Evolutionary conservation across 2,888 invertebrate species (phyloP).

Genomic region (Ctenicera cuprea): DNA sequence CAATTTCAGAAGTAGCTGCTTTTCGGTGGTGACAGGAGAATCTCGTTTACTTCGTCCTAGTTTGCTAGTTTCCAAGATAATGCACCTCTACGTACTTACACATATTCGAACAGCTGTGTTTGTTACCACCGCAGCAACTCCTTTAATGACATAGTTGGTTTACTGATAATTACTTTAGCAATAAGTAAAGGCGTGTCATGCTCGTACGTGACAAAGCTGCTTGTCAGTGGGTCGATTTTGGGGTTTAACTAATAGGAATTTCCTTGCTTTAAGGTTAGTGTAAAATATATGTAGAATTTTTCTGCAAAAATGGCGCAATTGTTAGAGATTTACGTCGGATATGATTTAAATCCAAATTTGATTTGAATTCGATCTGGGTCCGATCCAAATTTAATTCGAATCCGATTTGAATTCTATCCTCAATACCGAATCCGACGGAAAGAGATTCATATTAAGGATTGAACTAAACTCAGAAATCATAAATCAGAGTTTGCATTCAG

Average conservation of each 20-base stretch:
- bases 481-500: no score
- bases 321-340: no score
- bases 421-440: no score
- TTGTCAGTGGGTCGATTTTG: conserved; percentile 19
- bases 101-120: conserved; percentile 38
- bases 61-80: conserved; percentile 15
- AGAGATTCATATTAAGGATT: no score
- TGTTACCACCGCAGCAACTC: conserved; percentile 20
- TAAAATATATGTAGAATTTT: not conserved
- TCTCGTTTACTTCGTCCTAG: conserved; percentile 16
- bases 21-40: conserved; percentile 1
- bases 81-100: conserved; percentile 16
- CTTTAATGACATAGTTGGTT: conserved; percentile 37
- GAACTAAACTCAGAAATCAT: no score
- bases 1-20: conserved; percentile 13
- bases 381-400: no score
- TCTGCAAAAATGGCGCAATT: no score
- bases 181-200: conserved; percentile 36
- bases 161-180: conserved; percentile 45
- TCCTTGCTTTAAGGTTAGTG: not conserved
- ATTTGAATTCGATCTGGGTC: no score
- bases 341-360: no score
- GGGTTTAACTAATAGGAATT: not conserved
- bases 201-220: conserved; percentile 37
- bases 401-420: no score